Evolutionary conservation across 1,140 invertebrate genomes (phyloP).

Genomic region (Zaprionus davidi): DNA sequence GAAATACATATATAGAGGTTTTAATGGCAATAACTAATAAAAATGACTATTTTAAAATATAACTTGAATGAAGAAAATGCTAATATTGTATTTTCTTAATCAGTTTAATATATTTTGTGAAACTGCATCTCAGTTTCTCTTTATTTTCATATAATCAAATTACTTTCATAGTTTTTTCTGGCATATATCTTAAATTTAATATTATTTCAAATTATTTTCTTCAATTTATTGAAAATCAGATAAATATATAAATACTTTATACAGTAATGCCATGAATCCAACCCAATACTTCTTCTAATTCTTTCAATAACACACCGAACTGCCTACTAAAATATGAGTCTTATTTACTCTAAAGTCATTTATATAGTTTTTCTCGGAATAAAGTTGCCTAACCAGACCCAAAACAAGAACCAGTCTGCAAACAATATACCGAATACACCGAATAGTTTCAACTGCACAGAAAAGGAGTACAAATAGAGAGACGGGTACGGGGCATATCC

Average conservation of each 20-base stretch:
- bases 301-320: not conserved
- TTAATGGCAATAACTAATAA: no score
- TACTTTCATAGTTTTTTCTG: no score
- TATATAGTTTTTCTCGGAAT: slow-evolving; percentile 28
- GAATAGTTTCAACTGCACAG: not conserved
- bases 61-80: no score
- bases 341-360: not conserved
- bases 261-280: not conserved
- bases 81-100: no score
- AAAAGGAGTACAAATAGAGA: slow-evolving; percentile 30
- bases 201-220: no score
- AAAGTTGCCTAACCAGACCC: slow-evolving; percentile 34
- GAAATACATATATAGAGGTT: no score
- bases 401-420: slow-evolving; percentile 16
- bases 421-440: slow-evolving; percentile 33
- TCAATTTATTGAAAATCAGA: not conserved
- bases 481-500: slow-evolving; percentile 28
- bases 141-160: no score
- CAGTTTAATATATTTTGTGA: no score
- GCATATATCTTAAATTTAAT: no score
- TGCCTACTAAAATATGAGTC: slow-evolving; percentile 19
- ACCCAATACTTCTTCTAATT: not conserved
- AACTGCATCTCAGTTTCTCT: no score
- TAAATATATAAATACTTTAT: not conserved
- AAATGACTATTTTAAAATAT: no score